Conservation (phyloP, 2,797 vertebrate species). For the Sebastiscus albofasciatus region DNA sequence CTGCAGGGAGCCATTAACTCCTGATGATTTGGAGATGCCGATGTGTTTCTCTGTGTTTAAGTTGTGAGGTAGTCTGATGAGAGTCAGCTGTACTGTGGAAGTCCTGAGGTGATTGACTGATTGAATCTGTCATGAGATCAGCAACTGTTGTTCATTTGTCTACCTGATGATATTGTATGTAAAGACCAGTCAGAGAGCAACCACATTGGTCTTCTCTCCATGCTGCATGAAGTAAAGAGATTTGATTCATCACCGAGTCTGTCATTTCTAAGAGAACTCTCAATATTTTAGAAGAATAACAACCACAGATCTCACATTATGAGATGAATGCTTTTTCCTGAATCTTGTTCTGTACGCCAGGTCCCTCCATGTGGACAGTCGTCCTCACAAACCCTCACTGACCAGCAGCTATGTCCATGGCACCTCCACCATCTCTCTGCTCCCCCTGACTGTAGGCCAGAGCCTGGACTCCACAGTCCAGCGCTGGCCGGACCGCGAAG, state of each 20-base stretch:
- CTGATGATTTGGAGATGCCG: neutral
- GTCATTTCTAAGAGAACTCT: too few relatives aligned
- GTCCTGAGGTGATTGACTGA: neutral
- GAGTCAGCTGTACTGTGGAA: neutral
- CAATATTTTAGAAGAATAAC: too few relatives aligned
- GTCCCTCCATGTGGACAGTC: constrained; percentile 61
- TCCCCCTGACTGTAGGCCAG: constrained; percentile 82
- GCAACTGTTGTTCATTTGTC: neutral
- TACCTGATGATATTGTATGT: neutral
- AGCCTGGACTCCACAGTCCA: constrained; percentile 77
- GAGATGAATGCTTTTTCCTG: neutral
- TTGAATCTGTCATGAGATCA: neutral
- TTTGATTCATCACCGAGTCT: neutral
- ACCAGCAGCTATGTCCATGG: constrained; percentile 88
- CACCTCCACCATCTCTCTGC: constrained; percentile 64
- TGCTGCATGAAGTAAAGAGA: neutral
- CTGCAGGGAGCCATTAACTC: too few relatives aligned
- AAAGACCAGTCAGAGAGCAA: neutral
- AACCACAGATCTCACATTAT: too few relatives aligned
- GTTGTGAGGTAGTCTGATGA: neutral
- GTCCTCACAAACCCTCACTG: constrained; percentile 55
- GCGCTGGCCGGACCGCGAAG: constrained; percentile 83
- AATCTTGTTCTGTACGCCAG: constrained; percentile 60
- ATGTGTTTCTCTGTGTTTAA: neutral
- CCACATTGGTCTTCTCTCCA: neutral